A percentile compares a stretch with the other conserved stretches of the same genome.
Evolutionary conservation across 2,113 vertebrate species (phyloP).

Genomic region (Crotalus viridis): DNA sequence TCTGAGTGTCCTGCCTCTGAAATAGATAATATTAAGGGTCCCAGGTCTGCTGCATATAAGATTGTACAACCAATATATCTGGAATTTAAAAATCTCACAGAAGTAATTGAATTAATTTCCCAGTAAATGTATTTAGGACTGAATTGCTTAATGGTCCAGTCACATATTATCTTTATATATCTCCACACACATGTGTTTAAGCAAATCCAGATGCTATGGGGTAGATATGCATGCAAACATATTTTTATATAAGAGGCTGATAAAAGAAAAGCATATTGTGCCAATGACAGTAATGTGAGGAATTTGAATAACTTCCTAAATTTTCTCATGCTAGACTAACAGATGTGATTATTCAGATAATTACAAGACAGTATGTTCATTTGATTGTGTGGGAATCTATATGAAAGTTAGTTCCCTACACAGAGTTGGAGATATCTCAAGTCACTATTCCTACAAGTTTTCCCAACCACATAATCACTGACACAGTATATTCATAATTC

Average conservation of each 20-base stretch:
- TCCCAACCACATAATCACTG: slow-evolving; percentile 38
- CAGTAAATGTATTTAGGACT: background rate
- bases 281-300: slow-evolving; percentile 45
- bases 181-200: background rate
- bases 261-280: background rate
- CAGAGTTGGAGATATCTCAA: slow-evolving; percentile 68
- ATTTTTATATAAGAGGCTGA: slow-evolving; percentile 1
- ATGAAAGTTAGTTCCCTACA: slow-evolving; percentile 76
- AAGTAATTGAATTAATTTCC: background rate
- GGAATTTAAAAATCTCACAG: background rate
- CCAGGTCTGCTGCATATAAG: background rate
- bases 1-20: background rate
- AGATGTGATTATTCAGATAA: slow-evolving; percentile 68
- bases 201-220: background rate
- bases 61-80: background rate
- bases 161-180: background rate
- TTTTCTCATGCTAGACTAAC: slow-evolving; percentile 70
- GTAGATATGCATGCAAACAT: slow-evolving; percentile 18
- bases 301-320: slow-evolving; percentile 66
- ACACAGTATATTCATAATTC: slow-evolving; percentile 37
- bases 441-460: slow-evolving; percentile 39
- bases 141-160: background rate
- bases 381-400: slow-evolving; percentile 78
- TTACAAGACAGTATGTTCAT: slow-evolving; percentile 61
- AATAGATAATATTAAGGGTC: background rate